Percentiles rank a stretch among this genome's conserved stretches.
phyloP scores from a whole-genome alignment of 2,888 invertebrate species.

The Pollenia angustigena region DNA sequence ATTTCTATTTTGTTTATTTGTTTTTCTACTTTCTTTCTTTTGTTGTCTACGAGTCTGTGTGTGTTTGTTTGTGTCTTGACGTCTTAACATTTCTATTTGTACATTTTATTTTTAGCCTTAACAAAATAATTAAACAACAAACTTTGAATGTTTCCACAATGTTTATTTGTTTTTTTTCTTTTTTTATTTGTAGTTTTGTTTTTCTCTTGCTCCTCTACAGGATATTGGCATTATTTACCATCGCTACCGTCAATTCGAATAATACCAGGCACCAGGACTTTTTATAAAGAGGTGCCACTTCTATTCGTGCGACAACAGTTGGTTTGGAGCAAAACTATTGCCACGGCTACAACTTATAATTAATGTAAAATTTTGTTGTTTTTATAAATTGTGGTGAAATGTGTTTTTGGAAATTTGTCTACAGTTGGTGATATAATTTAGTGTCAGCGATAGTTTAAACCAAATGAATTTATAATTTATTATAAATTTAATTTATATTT shows the following conservation, averaged over 20 bases:
- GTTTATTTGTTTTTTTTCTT: slow-evolving; percentile 26
- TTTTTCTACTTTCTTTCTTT: slow-evolving; percentile 20
- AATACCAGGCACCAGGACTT: neutral
- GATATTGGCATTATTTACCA: slow-evolving; percentile 3
- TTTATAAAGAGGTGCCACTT: slow-evolving; percentile 4
- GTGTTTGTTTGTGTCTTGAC: neutral
- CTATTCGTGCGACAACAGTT: neutral
- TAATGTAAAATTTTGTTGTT: slow-evolving; percentile 21
- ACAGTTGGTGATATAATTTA: neutral
- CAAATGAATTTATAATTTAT: too few relatives aligned
- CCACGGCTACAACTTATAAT: slow-evolving; percentile 29
- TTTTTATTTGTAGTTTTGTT: neutral
- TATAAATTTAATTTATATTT: too few relatives aligned
- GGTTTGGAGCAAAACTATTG: neutral
- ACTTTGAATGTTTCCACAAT: slow-evolving; percentile 20
- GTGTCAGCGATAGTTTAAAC: too few relatives aligned
- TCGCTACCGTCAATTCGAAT: neutral
- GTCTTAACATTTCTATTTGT: slow-evolving; percentile 34
- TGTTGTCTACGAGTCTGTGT: neutral
- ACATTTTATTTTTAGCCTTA: slow-evolving; percentile 44
- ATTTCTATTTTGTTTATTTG: slow-evolving; percentile 61
- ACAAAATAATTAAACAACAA: slow-evolving; percentile 59
- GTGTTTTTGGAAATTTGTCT: neutral
- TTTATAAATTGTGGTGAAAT: neutral
- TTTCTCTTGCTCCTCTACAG: neutral